phyloP scores from a whole-genome alignment of 2,888 invertebrate species.

The Sesia apiformis region DNA sequence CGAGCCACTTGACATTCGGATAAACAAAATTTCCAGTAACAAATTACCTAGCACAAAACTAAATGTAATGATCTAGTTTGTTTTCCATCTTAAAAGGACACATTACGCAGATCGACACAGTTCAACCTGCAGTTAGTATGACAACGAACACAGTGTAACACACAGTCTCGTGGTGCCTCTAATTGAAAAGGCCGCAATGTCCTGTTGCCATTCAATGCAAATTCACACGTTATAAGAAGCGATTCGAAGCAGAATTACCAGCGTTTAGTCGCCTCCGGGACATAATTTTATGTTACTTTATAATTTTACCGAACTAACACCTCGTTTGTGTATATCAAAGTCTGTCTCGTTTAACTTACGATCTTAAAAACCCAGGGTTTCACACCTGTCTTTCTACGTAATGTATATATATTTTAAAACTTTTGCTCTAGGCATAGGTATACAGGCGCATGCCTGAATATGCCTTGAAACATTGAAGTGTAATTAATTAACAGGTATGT shows the following conservation, averaged over 20 bases:
- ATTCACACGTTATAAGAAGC: constrained; percentile 66
- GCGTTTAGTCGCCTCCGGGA: constrained; percentile 71
- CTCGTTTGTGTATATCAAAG: not conserved
- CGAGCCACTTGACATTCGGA: too few relatives aligned
- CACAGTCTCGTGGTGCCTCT: constrained; percentile 33
- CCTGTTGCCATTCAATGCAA: constrained; percentile 70
- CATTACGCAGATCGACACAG: too few relatives aligned
- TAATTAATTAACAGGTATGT: too few relatives aligned
- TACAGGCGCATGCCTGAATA: too few relatives aligned
- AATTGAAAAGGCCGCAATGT: constrained; percentile 43
- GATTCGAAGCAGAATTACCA: constrained; percentile 63
- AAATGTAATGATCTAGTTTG: too few relatives aligned
- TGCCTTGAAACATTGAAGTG: too few relatives aligned
- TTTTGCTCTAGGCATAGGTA: too few relatives aligned
- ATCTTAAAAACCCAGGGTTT: not conserved
- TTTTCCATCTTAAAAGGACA: too few relatives aligned
- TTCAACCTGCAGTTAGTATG: not conserved
- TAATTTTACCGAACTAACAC: constrained; percentile 5
- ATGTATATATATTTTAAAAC: too few relatives aligned
- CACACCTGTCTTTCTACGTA: too few relatives aligned
- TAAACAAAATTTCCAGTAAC: too few relatives aligned
- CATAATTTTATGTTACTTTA: constrained; percentile 58
- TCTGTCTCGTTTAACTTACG: not conserved
- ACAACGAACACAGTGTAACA: constrained; percentile 21
- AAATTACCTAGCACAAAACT: too few relatives aligned